These are phyloP conservation scores for Poecilia wingei DNA, from an alignment of 2,797 vertebrate species.

Conservation along the genomic window DNA sequence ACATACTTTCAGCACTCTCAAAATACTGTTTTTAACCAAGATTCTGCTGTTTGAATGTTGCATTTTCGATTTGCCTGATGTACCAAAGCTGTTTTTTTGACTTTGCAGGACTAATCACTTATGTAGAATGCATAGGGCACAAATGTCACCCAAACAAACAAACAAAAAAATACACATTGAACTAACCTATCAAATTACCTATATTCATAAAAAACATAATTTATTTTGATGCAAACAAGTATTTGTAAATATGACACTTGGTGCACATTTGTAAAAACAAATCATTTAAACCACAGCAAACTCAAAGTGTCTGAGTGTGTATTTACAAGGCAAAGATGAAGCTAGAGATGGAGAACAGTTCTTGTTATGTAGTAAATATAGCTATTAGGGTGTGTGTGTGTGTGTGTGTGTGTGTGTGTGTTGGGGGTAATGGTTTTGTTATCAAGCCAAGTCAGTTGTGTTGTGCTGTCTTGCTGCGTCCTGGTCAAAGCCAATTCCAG, in stretches of 20 bases:
- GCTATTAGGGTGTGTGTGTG: slow-evolving; percentile 13
- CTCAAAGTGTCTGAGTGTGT: not conserved
- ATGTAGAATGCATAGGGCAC: not conserved
- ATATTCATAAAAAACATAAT: not conserved
- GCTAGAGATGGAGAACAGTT: not conserved
- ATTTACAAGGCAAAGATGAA: not conserved
- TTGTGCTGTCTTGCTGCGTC: slow-evolving; percentile 19
- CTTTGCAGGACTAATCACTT: not conserved
- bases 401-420: slow-evolving; percentile 2
- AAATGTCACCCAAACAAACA: not conserved
- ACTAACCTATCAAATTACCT: not conserved
- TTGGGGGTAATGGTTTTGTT: slow-evolving; percentile 4
- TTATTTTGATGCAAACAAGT: not conserved
- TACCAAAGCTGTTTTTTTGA: not conserved
- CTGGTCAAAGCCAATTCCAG: slow-evolving; percentile 39
- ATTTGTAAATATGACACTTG: not conserved
- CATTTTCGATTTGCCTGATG: not conserved
- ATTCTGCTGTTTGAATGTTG: not conserved
- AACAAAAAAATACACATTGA: not conserved
- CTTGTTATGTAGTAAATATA: slow-evolving; percentile 13
- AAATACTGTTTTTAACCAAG: not conserved
- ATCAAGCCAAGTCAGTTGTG: slow-evolving; percentile 34
- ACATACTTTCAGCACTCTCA: not conserved
- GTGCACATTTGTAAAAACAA: not conserved
- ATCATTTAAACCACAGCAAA: not conserved